Percentiles rank a stretch among this genome's conserved stretches.
Evolutionary conservation across 64 coral and sea anemone species (phyloP).

Genomic region (Trachythela sp.): DNA sequence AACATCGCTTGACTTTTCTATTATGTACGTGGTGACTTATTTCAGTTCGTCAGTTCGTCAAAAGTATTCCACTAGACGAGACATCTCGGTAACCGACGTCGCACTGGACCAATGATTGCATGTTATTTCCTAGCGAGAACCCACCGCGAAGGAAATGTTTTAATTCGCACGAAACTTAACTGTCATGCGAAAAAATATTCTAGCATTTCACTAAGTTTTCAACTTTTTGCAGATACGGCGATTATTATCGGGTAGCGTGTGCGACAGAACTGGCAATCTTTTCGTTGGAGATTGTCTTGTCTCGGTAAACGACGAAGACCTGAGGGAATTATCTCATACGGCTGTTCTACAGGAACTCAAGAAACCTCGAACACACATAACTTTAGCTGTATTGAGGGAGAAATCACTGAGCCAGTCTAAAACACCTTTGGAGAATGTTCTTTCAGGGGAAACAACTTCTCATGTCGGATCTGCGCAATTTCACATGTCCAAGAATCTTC

Average conservation of each 20-base stretch:
- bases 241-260: not conserved
- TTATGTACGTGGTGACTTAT: no score
- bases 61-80: no score
- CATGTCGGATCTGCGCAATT: not conserved
- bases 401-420: not conserved
- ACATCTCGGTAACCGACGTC: no score
- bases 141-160: no score
- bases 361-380: not conserved
- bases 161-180: no score
- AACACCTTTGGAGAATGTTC: not conserved
- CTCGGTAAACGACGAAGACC: not conserved
- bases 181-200: not conserved
- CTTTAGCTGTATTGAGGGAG: not conserved
- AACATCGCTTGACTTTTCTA: no score
- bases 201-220: not conserved
- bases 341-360: not conserved
- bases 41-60: no score
- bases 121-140: no score
- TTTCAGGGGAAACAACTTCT: not conserved
- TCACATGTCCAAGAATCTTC: not conserved
- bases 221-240: not conserved
- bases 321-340: not conserved
- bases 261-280: not conserved
- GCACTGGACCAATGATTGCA: no score
- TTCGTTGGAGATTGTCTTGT: conserved; percentile 3